Base-by-base conservation (phyloP, 2,113 vertebrate genomes). In the Tangachromis dhanisi region DNA sequence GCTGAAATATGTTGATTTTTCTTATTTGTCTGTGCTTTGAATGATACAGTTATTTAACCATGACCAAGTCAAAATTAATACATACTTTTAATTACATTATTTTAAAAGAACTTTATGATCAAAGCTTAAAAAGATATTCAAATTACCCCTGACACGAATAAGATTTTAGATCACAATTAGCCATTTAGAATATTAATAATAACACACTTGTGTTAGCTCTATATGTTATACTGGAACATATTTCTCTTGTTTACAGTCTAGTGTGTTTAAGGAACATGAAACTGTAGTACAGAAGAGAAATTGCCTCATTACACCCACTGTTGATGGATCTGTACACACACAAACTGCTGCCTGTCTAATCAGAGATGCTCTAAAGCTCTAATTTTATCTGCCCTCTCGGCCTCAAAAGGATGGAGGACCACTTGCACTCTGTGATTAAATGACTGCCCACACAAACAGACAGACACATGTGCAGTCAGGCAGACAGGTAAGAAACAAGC, bases 261-360 rank as follows among this genome's bases (percentile, higher is more conserved):
- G n/a, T 80, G 85, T 83, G 54, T 87, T 78, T 88, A 5, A 80
- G 47, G 57, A 79, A 85, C 73, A 89, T 45, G 49, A 85, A 91
- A 80, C 82, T 40, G 78, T 84, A n/a, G 35, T 2, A 59, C 80
- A 3, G 2, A 21, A 73, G 80, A 80, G 78, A 90, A 83, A 87
- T 66, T 82, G 79, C 79, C 84, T 91, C 57, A 42, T 33, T 63
- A 87, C 89, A 82, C 71, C 73, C 73, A 49, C 73, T 84, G 89
- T 83, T 92, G 91, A 92, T 81, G 84, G 91, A 92, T 81, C 73
- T 89, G 85, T 84, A 85, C 84, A 90, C 86, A 90, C 57, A 88
- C 87, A 53, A 51, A 53, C 83, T 80, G 87, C 87, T 83, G 84
- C 87, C 83, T 71, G 89, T 88, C 90, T 91, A 88, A 93, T 93